phyloP scores from a whole-genome alignment of 2,113 vertebrate genomes.

The Gobio gobio region DNA sequence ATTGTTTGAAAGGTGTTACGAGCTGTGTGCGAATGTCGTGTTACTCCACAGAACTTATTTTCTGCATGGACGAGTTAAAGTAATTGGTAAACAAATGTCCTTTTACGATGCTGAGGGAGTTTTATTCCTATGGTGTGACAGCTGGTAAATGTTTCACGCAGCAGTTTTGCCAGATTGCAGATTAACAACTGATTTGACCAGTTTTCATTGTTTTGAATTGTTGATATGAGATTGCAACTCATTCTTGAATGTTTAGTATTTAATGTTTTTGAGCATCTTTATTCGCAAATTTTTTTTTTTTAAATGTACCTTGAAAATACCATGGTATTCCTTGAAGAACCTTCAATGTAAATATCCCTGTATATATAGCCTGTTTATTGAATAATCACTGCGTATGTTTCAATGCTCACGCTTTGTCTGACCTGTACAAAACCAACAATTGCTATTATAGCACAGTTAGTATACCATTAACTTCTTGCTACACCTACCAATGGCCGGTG shows the following conservation, averaged over 20 bases:
- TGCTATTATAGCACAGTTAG: no score
- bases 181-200: background rate
- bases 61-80: constrained; percentile 70
- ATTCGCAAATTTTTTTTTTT: background rate
- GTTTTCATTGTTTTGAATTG: background rate
- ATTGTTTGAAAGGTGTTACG: constrained; percentile 67
- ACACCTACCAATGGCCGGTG: no score
- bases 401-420: no score
- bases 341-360: background rate
- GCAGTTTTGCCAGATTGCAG: background rate
- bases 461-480: no score
- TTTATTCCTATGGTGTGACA: constrained; percentile 54
- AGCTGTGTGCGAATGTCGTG: constrained; percentile 59
- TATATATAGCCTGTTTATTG: no score
- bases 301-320: background rate
- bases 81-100: constrained; percentile 73
- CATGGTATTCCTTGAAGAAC: background rate
- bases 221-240: background rate
- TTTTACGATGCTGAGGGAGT: constrained; percentile 53
- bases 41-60: constrained; percentile 64
- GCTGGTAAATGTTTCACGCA: constrained; percentile 53
- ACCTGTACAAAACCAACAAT: no score
- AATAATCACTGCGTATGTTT: no score
- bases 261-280: background rate
- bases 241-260: background rate